Evolutionary conservation across 2,888 invertebrate genomes (phyloP).

Genomic region (Podotricha telesiphe): DNA sequence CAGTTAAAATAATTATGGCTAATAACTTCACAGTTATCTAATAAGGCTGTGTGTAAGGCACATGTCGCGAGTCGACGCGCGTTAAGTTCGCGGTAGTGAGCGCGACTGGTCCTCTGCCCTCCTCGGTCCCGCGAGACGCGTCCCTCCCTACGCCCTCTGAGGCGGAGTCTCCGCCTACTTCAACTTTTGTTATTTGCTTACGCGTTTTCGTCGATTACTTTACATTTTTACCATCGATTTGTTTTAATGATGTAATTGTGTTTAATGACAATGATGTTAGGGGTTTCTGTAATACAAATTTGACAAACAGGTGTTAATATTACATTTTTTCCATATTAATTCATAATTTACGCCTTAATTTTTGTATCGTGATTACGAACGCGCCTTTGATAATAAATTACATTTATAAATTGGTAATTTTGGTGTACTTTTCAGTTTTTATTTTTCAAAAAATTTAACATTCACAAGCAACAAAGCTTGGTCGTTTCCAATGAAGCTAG

Average conservation of each 20-base stretch:
- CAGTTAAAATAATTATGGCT: conserved; percentile 3
- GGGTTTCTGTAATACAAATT: conserved; percentile 27
- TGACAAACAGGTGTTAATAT: conserved; percentile 22
- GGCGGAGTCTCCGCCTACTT: conserved; percentile 67
- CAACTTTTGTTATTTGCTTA: conserved; percentile 45
- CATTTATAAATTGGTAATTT: not conserved
- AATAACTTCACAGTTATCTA: conserved; percentile 26
- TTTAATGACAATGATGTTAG: conserved; percentile 59
- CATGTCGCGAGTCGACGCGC: conserved; percentile 61
- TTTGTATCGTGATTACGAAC: not conserved
- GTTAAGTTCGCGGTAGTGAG: conserved; percentile 67
- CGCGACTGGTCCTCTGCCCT: conserved; percentile 78
- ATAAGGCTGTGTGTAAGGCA: conserved; percentile 35
- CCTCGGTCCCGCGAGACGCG: conserved; percentile 59
- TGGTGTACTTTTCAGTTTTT: too few species aligned
- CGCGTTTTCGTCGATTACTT: conserved; percentile 60
- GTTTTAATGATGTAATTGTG: conserved; percentile 74
- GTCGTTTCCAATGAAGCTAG: too few species aligned
- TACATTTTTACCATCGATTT: conserved; percentile 69
- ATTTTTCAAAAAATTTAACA: too few species aligned
- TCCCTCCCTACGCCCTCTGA: conserved; percentile 76
- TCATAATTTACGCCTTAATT: conserved; percentile 5
- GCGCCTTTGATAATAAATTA: not conserved
- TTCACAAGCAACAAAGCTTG: too few species aligned
- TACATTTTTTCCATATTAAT: not conserved